Evolutionary conservation across 2,113 vertebrate genomes (phyloP).

Genomic region (Dipodomys stephensi): DNA sequence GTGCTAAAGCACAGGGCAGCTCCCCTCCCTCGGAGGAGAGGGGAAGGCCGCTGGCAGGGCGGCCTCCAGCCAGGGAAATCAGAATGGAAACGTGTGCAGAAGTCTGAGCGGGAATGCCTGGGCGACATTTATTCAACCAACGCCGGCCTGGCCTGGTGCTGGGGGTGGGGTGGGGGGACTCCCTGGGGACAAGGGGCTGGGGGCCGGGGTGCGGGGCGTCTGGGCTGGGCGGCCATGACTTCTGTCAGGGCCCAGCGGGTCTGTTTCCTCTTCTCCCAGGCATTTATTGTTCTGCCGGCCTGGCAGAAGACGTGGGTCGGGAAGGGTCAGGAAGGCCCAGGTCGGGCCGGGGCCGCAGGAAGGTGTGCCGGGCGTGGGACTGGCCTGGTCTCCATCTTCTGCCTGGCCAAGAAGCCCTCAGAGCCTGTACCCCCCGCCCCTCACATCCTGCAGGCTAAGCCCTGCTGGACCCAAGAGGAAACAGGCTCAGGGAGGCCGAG

Average conservation of each 20-base stretch:
- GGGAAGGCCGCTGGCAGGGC: too few species aligned
- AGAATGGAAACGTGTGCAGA: too few species aligned
- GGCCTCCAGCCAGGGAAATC: too few species aligned
- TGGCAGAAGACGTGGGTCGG: background rate
- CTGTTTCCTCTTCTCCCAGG: slow-evolving; percentile 40
- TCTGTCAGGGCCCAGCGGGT: background rate
- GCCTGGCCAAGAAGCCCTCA: background rate
- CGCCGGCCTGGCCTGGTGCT: background rate
- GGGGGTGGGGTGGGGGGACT: too few species aligned
- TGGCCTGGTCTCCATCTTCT: background rate
- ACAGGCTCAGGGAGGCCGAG: background rate
- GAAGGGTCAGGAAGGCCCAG: too few species aligned
- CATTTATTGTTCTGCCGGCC: slow-evolving; percentile 60
- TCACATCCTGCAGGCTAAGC: fast-evolving
- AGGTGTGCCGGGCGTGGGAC: background rate
- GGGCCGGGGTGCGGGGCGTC: background rate
- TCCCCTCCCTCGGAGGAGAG: too few species aligned
- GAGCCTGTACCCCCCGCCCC: too few species aligned
- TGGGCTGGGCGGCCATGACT: background rate
- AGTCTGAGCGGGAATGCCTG: background rate
- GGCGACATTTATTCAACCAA: background rate
- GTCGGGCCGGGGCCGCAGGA: too few species aligned
- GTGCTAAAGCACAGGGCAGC: too few species aligned
- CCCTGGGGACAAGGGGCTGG: background rate
- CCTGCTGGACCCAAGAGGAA: background rate